These are phyloP conservation scores for Scopus umbretta DNA, from an alignment of 2,113 vertebrate species.

Conservation along the genomic window DNA sequence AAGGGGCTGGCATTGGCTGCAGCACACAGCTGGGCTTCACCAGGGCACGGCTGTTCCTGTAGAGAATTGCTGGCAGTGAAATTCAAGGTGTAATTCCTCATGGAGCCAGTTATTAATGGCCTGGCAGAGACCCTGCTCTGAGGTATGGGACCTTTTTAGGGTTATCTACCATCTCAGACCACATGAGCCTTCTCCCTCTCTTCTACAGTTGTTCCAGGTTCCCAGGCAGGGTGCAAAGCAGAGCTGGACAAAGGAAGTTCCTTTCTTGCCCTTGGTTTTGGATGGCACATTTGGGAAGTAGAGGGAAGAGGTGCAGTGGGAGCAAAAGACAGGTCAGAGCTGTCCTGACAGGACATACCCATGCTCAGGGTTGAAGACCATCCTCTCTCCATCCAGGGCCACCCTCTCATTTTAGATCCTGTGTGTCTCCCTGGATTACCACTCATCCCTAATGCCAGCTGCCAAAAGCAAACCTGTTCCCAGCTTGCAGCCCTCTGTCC, in stretches of 20 bases:
- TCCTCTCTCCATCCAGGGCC: neutral
- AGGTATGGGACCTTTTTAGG: neutral
- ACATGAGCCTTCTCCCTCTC: neutral
- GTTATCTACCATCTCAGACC: neutral
- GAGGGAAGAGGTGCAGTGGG: neutral
- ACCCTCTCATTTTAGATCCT: neutral
- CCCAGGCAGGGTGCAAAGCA: neutral
- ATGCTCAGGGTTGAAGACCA: accelerated
- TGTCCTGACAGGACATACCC: neutral
- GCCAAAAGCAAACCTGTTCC: neutral
- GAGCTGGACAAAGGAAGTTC: neutral
- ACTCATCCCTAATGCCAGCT: neutral
- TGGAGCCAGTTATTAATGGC: neutral
- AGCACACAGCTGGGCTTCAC: neutral
- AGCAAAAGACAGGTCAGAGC: neutral
- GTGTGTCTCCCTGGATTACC: accelerated
- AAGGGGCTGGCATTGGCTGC: neutral
- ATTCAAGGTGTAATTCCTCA: neutral
- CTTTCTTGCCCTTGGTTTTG: neutral
- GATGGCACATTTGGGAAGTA: neutral
- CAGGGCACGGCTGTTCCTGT: neutral
- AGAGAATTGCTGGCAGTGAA: neutral
- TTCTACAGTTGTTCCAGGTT: neutral
- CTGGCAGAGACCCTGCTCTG: neutral
- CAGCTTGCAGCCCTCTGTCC: neutral